Conservation (phyloP, 1,140 invertebrate species). For the Panagrolaimus sp. region DNA sequence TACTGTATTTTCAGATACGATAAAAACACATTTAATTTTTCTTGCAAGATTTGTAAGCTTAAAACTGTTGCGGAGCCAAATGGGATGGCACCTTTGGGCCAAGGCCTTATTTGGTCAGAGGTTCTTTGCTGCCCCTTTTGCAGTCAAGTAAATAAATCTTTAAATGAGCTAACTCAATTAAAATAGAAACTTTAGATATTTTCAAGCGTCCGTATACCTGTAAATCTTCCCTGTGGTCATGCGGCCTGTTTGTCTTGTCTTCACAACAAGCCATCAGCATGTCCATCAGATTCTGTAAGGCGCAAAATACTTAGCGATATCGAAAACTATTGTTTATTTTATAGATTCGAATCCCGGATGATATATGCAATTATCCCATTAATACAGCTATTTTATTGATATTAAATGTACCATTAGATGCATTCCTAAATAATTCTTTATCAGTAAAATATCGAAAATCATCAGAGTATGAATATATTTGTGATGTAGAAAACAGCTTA, state of each 20-base stretch:
- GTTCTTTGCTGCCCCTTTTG: slow-evolving; percentile 48
- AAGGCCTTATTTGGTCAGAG: slow-evolving; percentile 42
- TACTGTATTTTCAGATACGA: no score
- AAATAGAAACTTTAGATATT: slow-evolving; percentile 38
- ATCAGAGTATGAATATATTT: neutral
- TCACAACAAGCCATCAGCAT: slow-evolving; percentile 13
- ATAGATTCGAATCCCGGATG: slow-evolving; percentile 9
- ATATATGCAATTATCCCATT: slow-evolving; percentile 20
- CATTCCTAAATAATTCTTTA: neutral
- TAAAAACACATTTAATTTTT: no score
- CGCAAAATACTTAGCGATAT: no score
- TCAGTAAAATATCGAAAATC: slow-evolving; percentile 18
- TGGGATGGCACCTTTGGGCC: slow-evolving; percentile 40
- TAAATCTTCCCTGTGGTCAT: slow-evolving; percentile 49
- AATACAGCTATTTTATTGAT: slow-evolving; percentile 21
- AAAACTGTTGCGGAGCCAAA: neutral
- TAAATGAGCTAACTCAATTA: slow-evolving; percentile 7
- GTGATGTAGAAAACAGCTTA: neutral
- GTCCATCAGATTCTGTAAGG: slow-evolving; percentile 12
- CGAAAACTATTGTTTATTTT: no score
- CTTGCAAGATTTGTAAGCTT: no score
- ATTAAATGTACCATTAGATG: neutral
- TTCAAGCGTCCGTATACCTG: slow-evolving; percentile 30
- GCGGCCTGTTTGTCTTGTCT: slow-evolving; percentile 37
- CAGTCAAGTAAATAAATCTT: slow-evolving; percentile 25